These are phyloP conservation scores for Ibycter americanus DNA, from an alignment of 2,797 vertebrate species.

Conservation along the genomic window DNA sequence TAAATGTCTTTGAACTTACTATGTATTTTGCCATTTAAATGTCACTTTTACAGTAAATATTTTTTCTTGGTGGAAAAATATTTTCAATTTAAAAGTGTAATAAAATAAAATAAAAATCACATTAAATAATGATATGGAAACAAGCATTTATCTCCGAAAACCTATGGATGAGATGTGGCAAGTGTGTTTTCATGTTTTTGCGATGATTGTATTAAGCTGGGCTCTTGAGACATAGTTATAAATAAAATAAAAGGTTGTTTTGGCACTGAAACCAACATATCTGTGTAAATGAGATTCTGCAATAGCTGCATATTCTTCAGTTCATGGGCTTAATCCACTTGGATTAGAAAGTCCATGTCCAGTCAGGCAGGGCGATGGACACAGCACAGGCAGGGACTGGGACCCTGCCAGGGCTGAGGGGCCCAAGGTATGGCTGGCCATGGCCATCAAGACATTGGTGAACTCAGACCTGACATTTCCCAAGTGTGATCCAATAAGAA, in stretches of 20 bases:
- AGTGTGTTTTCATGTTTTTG: background rate
- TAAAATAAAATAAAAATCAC: background rate
- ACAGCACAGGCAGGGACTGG: background rate
- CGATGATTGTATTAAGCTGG: background rate
- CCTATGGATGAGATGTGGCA: background rate
- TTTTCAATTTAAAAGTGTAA: background rate
- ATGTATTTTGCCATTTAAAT: background rate
- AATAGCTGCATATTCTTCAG: background rate
- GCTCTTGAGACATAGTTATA: background rate
- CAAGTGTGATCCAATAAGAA: background rate
- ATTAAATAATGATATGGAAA: background rate
- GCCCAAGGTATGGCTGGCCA: background rate
- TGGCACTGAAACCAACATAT: background rate
- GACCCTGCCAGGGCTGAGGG: background rate
- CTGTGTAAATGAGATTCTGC: background rate
- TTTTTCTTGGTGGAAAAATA: background rate
- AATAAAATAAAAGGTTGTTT: background rate
- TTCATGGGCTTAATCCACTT: background rate
- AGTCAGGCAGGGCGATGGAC: background rate
- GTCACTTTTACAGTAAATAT: background rate
- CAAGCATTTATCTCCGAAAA: background rate
- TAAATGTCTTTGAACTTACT: background rate
- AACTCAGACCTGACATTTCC: background rate
- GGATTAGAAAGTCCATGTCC: background rate
- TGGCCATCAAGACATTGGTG: background rate